Evolutionary conservation across 2,888 invertebrate genomes (phyloP), one percentile per base, ranked within the genome.

Genomic region (Parnassius glacialis): DNA sequence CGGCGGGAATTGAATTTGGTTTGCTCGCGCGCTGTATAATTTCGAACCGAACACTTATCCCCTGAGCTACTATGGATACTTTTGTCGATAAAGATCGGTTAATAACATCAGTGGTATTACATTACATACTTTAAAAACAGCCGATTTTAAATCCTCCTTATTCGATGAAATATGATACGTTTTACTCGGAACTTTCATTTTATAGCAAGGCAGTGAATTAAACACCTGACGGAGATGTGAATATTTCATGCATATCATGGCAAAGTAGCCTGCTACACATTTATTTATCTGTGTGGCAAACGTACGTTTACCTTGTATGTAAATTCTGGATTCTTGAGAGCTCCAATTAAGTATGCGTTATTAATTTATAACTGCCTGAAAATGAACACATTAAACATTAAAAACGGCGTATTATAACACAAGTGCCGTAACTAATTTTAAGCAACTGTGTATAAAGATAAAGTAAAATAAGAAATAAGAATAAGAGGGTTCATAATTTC

Each of bases 321-420:
- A 34, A 34, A 54, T 50, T 54, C 57, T 54, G 62, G 53, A 58
- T 57, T 62, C 62, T 58, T 62, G 62, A 54, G 57, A 54, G 57
- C 57, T 57, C 57, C 53, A 62, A 62, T 62, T 62, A 62, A 62
- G 57, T 57, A 62, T 58, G 58, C 58, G 54, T 45, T 58, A 58
- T 51, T 62, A 62, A 62, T 58, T 58, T 62, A 58, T 62, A 45
- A 58, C 62, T 53, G 54, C 16, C 62, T 52, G 50, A 45, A 58
- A 51, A 53, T 50, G 50, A 58, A 51, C 48, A 43, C 25, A 52
- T 57, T 57, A 57, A 57, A 47, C 34, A 50, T 54, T 16, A 50
- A 54, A 51, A 61, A 57, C 52, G 20, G 56, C 52, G 42, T 45
- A 61, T 57, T 48, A 57, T 62, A 62, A 53, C 48, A 50, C 50